Percentiles rank a stretch among this genome's conserved stretches.
These are phyloP conservation scores for Atta texana DNA, from an alignment of 1,140 invertebrate species.

Conservation along the genomic window DNA sequence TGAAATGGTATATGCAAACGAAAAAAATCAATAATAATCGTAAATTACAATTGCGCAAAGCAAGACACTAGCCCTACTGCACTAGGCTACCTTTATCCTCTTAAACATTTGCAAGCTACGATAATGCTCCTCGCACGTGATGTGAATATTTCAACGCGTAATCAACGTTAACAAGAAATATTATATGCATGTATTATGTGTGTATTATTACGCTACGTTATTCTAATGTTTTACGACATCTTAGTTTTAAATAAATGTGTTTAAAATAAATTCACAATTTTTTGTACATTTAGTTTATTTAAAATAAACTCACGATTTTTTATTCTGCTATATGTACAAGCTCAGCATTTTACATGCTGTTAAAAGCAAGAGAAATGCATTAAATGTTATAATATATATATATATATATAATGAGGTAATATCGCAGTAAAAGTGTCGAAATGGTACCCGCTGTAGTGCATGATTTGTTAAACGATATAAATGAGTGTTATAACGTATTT, in stretches of 20 bases:
- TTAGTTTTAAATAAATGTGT: slow-evolving; percentile 21
- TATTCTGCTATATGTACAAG: not conserved
- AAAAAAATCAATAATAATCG: not conserved
- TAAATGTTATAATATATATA: not conserved
- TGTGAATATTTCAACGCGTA: slow-evolving; percentile 8
- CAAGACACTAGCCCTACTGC: not conserved
- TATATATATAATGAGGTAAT: not conserved
- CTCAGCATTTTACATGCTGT: not conserved
- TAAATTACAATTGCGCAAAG: not conserved
- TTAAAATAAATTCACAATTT: not conserved
- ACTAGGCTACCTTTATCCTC: too few species aligned
- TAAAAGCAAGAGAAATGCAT: not conserved
- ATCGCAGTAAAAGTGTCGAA: not conserved
- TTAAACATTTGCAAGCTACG: slow-evolving; percentile 3
- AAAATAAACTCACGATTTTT: not conserved
- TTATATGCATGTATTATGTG: not conserved
- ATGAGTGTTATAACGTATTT: slow-evolving; percentile 6
- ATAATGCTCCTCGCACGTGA: slow-evolving; percentile 9
- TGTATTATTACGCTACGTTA: not conserved
- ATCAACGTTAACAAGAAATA: slow-evolving; percentile 11
- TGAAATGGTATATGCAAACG: not conserved
- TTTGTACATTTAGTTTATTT: not conserved
- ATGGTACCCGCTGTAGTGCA: not conserved
- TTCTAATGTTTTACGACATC: slow-evolving; percentile 24
- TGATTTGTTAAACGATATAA: slow-evolving; percentile 21